Base-by-base conservation (phyloP, 2,888 invertebrate species). In the Apamea crenata region DNA sequence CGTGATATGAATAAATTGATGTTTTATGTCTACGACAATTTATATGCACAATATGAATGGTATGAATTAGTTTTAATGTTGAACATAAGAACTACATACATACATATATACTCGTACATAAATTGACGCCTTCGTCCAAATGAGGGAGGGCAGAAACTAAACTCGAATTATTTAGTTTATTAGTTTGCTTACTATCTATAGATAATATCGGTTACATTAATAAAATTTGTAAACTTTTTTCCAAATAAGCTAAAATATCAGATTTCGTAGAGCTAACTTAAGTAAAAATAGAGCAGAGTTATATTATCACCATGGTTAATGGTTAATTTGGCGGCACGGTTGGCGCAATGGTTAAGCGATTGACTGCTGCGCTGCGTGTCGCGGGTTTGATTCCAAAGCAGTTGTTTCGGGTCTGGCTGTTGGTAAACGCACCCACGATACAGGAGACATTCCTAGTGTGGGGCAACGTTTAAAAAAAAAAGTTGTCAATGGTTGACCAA, bases 1-100 rank as follows among this genome's bases (percentile, higher is more conserved):
- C 73, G 79, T 87, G 74, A 75, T 84, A 74, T 84, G 80, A 79
- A 84, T 84, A 86, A 71, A 78, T 72, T 56, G 29, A 84, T 69
- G 74, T 72, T 87, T 75, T 79, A 59, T 67, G 61, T 73, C 72
- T 75, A 50, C 61, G 61, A 73, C n/a, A 74, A 74, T 74, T 63
- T 83, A 67, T 71, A 63, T 50, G 29, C 61, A 59, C 32, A 61
- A 56, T 65, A 81, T 73, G 18, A 66, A 66, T n/a, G 53, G 3
- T 69, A 61, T 74, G 21, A 61, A 59, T 63, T 56, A 8, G 47
- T 40, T 63, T 61, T 29, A 32, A 61, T 36, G 2, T 29, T 68
- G 14, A 16, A 59, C 63, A 29, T 50, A 56, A 12, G 21, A 63
- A 63, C 32, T 67, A 61, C 29, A n/a, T 59, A n/a, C n/a, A 12